Conservation (phyloP, 2,888 invertebrate genomes). For the Spatulosminthurus flaviceps region DNA sequence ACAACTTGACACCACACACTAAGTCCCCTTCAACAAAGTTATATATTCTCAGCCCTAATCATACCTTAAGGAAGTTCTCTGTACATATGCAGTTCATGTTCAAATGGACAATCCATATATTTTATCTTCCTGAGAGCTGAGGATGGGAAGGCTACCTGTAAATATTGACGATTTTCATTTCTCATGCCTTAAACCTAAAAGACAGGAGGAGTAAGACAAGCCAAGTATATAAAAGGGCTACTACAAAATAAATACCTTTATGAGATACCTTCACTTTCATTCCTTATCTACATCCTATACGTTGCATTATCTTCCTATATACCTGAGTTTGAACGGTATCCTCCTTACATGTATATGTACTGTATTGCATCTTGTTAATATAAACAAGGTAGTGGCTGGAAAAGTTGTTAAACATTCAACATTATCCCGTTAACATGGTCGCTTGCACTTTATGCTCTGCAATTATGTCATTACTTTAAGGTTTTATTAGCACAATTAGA, state of each 20-base stretch:
- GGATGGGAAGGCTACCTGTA: conserved; percentile 4
- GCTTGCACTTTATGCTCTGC: conserved; percentile 24
- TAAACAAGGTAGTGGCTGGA: not conserved
- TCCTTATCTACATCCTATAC: too few species aligned
- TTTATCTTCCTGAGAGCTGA: too few species aligned
- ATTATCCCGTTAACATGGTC: conserved; percentile 34
- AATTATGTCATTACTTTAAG: conserved; percentile 33
- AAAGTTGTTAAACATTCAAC: not conserved
- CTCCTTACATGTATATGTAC: not conserved
- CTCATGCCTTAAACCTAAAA: not conserved
- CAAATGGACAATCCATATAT: not conserved
- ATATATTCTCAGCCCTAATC: conserved; percentile 15
- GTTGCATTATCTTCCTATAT: too few species aligned
- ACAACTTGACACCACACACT: conserved; percentile 40
- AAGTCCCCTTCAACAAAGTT: conserved; percentile 22
- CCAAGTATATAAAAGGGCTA: not conserved
- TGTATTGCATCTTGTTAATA: not conserved
- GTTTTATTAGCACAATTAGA: conserved; percentile 45
- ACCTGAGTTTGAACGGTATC: not conserved
- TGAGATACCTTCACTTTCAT: conserved; percentile 28
- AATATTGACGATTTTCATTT: conserved; percentile 1
- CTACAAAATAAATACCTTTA: not conserved
- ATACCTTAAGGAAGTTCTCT: not conserved
- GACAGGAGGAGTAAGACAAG: too few species aligned
- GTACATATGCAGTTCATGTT: not conserved